A percentile compares a stretch with the other conserved stretches of the same genome.
Conservation (phyloP, 2,888 invertebrate genomes). For the Alviniconcha strummeri region DNA sequence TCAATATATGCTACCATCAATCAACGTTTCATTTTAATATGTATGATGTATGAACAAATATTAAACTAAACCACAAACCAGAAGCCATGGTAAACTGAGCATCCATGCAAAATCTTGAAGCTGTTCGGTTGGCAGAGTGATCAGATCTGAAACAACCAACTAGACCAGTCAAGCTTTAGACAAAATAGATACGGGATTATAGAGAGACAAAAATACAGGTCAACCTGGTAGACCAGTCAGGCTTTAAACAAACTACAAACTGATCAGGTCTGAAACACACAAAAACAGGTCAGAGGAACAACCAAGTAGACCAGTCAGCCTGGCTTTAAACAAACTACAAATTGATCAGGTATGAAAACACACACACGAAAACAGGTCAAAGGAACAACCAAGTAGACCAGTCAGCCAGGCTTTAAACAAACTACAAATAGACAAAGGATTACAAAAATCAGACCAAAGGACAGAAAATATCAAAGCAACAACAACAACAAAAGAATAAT, state of each 20-base stretch:
- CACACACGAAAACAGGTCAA: background rate
- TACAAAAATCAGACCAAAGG: background rate
- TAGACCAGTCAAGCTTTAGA: background rate
- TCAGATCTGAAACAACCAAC: conserved; percentile 27
- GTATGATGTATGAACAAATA: too few species aligned
- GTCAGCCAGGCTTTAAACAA: background rate
- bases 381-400: too few species aligned
- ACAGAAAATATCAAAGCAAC: background rate
- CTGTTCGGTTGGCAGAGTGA: conserved; percentile 39
- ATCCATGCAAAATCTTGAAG: conserved; percentile 57
- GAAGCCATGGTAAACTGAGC: conserved; percentile 60
- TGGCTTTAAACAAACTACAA: background rate
- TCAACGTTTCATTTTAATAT: too few species aligned
- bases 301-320: background rate
- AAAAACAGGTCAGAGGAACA: background rate
- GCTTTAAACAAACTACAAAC: background rate
- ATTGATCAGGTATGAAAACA: background rate
- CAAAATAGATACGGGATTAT: background rate
- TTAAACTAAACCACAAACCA: conserved; percentile 43
- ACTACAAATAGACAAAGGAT: background rate
- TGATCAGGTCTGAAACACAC: background rate
- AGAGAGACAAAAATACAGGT: background rate
- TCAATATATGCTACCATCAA: too few species aligned
- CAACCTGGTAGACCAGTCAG: too few species aligned
- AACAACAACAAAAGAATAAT: too few species aligned